Evolutionary conservation across 2,888 invertebrate species (phyloP).

Genomic region (Dysmachus trigonus): DNA sequence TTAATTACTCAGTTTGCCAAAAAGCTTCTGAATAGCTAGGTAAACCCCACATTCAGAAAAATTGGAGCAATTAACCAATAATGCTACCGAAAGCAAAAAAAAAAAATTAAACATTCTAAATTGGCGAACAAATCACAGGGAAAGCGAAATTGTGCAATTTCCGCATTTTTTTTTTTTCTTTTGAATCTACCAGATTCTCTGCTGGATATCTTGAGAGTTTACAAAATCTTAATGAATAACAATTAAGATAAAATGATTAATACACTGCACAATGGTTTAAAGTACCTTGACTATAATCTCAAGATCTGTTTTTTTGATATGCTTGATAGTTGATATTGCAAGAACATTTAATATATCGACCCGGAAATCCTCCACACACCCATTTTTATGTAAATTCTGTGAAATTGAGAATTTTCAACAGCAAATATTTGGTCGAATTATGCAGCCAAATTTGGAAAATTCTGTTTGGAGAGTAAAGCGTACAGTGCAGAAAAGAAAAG

Average conservation of each 20-base stretch:
- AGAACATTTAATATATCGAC: too few species aligned
- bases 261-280: not conserved
- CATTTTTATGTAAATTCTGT: too few species aligned
- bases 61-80: not conserved
- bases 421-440: too few species aligned
- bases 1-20: not conserved
- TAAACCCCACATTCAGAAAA: not conserved
- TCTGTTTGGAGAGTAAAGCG: too few species aligned
- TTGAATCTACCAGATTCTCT: not conserved
- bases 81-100: not conserved
- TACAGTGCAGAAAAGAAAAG: too few species aligned
- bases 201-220: not conserved
- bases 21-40: not conserved
- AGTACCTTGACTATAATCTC: not conserved
- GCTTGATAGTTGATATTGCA: not conserved
- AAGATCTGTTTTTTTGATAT: not conserved
- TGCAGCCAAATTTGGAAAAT: too few species aligned
- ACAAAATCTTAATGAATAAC: not conserved
- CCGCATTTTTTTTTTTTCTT: not conserved
- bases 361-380: not conserved
- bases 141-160: not conserved
- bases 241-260: too few species aligned
- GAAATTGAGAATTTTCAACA: too few species aligned
- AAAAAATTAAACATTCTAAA: not conserved
- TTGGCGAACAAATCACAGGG: not conserved